Percentiles rank a stretch among this genome's conserved stretches.
Evolutionary conservation across 2,888 invertebrate genomes (phyloP).

Genomic region (Tupiocoris notatus): DNA sequence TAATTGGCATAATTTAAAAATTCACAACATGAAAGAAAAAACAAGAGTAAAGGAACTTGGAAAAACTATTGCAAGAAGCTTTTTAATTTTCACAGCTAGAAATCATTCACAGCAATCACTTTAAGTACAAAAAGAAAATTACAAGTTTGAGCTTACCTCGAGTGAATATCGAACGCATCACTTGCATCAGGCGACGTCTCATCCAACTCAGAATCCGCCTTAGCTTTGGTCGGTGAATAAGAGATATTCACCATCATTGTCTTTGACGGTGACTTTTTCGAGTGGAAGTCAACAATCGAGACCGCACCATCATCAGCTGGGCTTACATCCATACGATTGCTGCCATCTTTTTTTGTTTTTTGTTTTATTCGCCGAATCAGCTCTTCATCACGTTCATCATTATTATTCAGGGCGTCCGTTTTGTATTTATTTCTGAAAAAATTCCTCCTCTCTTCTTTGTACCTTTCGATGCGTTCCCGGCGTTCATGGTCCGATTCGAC

Average conservation of each 20-base stretch:
- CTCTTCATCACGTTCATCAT: conserved; percentile 56
- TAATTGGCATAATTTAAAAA: no score
- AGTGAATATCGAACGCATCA: not conserved
- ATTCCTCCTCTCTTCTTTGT: conserved; percentile 84
- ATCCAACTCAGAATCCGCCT: conserved; percentile 34
- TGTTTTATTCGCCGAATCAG: conserved; percentile 65
- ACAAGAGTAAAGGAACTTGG: not conserved
- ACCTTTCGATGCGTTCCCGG: conserved; percentile 54
- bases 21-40: no score
- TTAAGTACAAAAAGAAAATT: no score
- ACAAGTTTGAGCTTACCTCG: not conserved
- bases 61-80: not conserved
- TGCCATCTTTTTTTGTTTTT: conserved; percentile 51
- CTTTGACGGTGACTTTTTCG: conserved; percentile 47
- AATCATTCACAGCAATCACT: no score
- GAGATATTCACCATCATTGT: conserved; percentile 50
- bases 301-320: conserved; percentile 40
- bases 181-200: not conserved
- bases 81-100: no score
- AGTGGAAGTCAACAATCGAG: conserved; percentile 24
- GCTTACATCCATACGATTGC: conserved; percentile 12
- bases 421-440: conserved; percentile 83
- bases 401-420: conserved; percentile 57
- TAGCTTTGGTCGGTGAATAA: conserved; percentile 49
- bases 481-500: conserved; percentile 48